Evolutionary conservation across 2,113 vertebrate species (phyloP).

Genomic region (Callipepla squamata): DNA sequence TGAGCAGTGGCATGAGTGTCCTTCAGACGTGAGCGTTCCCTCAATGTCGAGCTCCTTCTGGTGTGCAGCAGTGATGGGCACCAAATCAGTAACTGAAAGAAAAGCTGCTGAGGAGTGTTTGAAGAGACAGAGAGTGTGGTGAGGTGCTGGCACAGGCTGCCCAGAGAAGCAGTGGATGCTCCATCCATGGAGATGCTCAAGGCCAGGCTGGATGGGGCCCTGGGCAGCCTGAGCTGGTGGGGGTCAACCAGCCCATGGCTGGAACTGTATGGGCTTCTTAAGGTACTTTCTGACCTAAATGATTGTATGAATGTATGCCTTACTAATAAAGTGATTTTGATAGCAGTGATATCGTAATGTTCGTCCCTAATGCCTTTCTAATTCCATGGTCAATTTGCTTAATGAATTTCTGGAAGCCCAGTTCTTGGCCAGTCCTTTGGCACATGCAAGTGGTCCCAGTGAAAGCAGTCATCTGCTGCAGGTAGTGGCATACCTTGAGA

Average conservation of each 20-base stretch:
- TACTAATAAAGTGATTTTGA: neutral
- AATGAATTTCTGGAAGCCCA: neutral
- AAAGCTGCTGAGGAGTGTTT: neutral
- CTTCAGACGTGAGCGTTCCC: neutral
- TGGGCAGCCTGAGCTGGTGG: too few species aligned
- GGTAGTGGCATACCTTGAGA: neutral
- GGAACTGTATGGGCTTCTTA: too few species aligned
- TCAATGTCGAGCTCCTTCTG: neutral
- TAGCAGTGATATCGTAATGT: neutral
- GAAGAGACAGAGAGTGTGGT: neutral
- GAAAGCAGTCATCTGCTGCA: neutral
- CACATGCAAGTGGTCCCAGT: neutral
- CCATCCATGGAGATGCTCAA: too few species aligned
- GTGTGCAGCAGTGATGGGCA: neutral
- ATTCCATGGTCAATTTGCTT: neutral
- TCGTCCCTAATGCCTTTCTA: fast-evolving
- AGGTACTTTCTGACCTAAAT: too few species aligned
- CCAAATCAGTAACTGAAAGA: neutral
- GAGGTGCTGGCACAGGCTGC: too few species aligned
- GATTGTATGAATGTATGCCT: too few species aligned
- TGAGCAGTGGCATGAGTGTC: neutral
- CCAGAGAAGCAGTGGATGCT: too few species aligned
- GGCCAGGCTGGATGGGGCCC: too few species aligned
- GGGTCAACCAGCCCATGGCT: too few species aligned
- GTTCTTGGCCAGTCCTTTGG: neutral